Evolutionary conservation across 2,888 invertebrate genomes (phyloP).

Genomic region (Priocnemis perturbator): DNA sequence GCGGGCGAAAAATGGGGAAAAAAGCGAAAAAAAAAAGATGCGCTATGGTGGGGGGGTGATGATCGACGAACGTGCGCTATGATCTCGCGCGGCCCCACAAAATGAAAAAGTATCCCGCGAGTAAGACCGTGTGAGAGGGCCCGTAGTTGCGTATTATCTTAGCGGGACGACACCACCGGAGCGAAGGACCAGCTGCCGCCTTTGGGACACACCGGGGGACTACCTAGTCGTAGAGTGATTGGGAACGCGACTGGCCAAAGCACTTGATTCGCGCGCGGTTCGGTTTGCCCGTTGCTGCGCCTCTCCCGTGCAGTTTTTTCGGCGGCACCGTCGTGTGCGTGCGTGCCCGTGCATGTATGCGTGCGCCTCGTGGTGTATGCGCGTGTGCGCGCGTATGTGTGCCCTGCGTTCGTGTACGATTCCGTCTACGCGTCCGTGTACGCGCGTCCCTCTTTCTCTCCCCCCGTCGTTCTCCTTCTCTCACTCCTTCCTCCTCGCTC

Average conservation of each 20-base stretch:
- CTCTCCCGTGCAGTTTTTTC: slow-evolving; percentile 75
- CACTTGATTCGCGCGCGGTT: slow-evolving; percentile 75
- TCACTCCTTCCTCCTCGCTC: slow-evolving; percentile 25
- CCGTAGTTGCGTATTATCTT: slow-evolving; percentile 44
- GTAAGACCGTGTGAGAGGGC: slow-evolving; percentile 13
- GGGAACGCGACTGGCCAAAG: slow-evolving; percentile 76
- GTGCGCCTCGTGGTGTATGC: slow-evolving; percentile 23
- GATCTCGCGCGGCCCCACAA: not conserved
- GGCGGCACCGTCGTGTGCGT: slow-evolving; percentile 63
- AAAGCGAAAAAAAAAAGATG: no score
- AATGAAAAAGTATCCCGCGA: no score
- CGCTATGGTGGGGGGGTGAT: not conserved
- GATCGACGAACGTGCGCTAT: not conserved
- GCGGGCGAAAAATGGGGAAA: no score
- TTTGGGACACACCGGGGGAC: slow-evolving; percentile 73
- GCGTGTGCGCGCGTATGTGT: slow-evolving; percentile 5
- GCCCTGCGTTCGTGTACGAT: not conserved
- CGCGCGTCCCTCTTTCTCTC: slow-evolving; percentile 12
- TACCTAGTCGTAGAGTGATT: slow-evolving; percentile 76
- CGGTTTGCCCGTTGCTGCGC: slow-evolving; percentile 72
- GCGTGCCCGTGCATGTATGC: slow-evolving; percentile 59
- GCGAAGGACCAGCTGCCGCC: slow-evolving; percentile 60
- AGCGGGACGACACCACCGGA: slow-evolving; percentile 53
- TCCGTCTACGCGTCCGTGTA: not conserved
- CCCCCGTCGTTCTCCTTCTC: slow-evolving; percentile 8